phyloP scores from a whole-genome alignment of 2,888 invertebrate species.

The Lochmaea capreae region DNA sequence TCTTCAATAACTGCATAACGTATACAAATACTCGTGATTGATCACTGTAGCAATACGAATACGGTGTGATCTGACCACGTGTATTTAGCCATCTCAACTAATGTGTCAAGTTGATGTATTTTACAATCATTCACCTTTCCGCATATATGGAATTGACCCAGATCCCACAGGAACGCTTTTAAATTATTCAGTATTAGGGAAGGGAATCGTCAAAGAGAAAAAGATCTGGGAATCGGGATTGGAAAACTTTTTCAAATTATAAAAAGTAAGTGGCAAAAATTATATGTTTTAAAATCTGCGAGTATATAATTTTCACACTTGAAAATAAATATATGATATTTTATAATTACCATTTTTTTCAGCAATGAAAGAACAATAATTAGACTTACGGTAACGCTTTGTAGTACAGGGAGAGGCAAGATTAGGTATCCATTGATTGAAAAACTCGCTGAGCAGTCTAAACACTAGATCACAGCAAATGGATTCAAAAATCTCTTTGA shows the following conservation, averaged over 20 bases:
- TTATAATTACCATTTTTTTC: too few relatives aligned
- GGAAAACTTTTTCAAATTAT: not conserved
- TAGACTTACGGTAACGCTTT: too few relatives aligned
- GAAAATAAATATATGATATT: too few relatives aligned
- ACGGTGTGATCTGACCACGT: conserved; percentile 22
- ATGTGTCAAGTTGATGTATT: conserved; percentile 6
- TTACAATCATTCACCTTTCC: conserved; percentile 7
- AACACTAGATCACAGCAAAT: too few relatives aligned
- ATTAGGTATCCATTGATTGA: too few relatives aligned
- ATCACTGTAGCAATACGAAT: conserved; percentile 44
- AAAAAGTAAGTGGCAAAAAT: not conserved
- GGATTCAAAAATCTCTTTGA: too few relatives aligned
- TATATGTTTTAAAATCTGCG: not conserved
- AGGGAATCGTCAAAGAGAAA: not conserved
- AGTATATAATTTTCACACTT: too few relatives aligned
- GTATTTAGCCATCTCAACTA: conserved; percentile 16
- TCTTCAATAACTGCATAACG: conserved; percentile 46
- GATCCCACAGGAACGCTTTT: not conserved
- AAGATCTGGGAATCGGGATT: not conserved
- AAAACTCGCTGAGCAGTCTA: too few relatives aligned
- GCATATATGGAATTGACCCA: conserved; percentile 12
- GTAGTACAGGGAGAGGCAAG: too few relatives aligned
- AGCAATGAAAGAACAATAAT: too few relatives aligned
- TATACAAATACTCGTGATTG: conserved; percentile 46
- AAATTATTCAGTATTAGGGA: not conserved